phyloP scores from a whole-genome alignment of 2,797 vertebrate species.

The Artibeus jamaicensis region DNA sequence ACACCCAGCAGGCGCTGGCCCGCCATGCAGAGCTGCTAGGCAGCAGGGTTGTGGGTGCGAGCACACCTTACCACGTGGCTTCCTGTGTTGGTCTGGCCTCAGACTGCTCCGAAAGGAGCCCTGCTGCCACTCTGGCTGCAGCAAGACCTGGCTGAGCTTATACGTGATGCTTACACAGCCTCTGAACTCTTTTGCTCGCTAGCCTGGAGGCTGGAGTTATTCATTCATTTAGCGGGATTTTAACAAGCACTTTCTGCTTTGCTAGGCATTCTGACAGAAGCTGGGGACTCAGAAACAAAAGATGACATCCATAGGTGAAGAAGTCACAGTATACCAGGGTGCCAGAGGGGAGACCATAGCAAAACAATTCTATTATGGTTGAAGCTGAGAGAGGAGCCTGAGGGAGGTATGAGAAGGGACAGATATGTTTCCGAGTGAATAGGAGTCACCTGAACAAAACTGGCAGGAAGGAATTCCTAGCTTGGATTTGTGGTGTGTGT shows the following conservation, averaged over 20 bases:
- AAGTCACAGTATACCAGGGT: background rate
- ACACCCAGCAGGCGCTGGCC: background rate
- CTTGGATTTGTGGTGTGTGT: background rate
- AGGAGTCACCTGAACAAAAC: background rate
- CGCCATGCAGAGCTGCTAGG: background rate
- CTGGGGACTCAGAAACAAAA: background rate
- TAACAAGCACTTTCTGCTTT: conserved; percentile 6
- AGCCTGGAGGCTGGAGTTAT: background rate
- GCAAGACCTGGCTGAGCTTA: conserved; percentile 9
- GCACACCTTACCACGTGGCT: background rate
- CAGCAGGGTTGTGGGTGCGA: background rate
- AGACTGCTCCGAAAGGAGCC: background rate
- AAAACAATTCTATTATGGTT: background rate
- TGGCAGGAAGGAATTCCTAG: background rate
- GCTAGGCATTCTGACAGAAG: background rate
- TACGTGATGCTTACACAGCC: background rate
- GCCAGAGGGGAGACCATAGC: background rate
- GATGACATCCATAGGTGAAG: background rate
- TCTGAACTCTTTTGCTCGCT: conserved; percentile 10
- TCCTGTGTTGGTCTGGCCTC: background rate
- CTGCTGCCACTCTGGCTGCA: background rate
- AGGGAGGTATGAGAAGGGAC: background rate
- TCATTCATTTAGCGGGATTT: conserved; percentile 13
- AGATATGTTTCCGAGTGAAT: background rate
- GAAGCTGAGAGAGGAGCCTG: background rate